phyloP scores from a whole-genome alignment of 2,888 invertebrate genomes.

The Eupithecia exiguata region DNA sequence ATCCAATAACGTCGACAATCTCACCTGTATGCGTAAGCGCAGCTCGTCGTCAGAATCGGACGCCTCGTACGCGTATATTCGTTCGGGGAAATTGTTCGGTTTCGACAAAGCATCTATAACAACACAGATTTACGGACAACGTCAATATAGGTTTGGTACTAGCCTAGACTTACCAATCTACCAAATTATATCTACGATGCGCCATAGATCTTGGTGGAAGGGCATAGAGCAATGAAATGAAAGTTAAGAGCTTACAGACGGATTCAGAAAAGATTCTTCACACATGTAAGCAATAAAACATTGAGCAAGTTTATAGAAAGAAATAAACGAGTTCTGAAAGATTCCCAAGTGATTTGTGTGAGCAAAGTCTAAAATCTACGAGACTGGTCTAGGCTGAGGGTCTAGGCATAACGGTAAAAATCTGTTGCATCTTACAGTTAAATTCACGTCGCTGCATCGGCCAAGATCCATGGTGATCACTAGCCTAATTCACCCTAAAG shows the following conservation, averaged over 20 bases:
- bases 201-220: neutral
- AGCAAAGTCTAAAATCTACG: neutral
- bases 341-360: neutral
- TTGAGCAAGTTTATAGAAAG: neutral
- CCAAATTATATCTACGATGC: too few species aligned
- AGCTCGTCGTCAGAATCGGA: conserved; percentile 80
- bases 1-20: conserved; percentile 40
- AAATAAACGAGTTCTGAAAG: neutral
- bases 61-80: conserved; percentile 80
- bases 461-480: conserved; percentile 10
- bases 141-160: conserved; percentile 58
- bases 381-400: too few species aligned
- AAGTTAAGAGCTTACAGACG: neutral
- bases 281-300: too few species aligned
- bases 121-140: conserved; percentile 80
- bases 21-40: conserved; percentile 81
- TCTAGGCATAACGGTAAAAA: neutral
- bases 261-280: too few species aligned
- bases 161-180: conserved; percentile 44
- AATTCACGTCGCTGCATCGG: conserved; percentile 13
- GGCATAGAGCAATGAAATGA: neutral
- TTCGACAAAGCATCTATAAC: conserved; percentile 84
- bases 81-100: conserved; percentile 81
- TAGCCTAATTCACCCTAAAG: conserved; percentile 11
- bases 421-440: conserved; percentile 2